Conservation (phyloP, 2,113 vertebrate species). For the Strigops habroptila region DNA sequence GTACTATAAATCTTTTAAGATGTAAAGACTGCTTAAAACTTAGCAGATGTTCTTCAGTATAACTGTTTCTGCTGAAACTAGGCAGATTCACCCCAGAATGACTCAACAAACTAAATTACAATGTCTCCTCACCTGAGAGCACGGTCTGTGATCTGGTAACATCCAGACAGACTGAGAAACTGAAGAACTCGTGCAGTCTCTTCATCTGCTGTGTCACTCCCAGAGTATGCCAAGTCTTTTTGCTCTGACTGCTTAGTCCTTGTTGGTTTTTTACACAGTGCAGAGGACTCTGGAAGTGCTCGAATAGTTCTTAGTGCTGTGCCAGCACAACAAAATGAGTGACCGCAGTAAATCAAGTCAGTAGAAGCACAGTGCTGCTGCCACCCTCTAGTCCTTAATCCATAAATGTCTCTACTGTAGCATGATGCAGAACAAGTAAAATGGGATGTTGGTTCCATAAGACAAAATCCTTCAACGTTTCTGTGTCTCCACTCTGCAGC, state of each 20-base stretch:
- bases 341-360: conserved; percentile 83
- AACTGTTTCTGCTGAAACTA: not conserved
- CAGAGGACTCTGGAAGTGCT: conserved; percentile 74
- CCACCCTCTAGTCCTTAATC: conserved; percentile 86
- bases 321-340: conserved; percentile 87
- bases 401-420: conserved; percentile 80
- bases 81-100: not conserved
- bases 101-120: not conserved
- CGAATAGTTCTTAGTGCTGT: conserved; percentile 84
- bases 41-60: not conserved
- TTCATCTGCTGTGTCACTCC: conserved; percentile 75
- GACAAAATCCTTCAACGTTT: conserved; percentile 70
- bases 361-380: conserved; percentile 80
- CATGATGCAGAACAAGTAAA: conserved; percentile 73
- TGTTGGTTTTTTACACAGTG: conserved; percentile 69
- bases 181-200: conserved; percentile 81
- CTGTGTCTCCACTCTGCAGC: conserved; percentile 87
- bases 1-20: not conserved
- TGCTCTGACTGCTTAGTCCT: conserved; percentile 83
- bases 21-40: not conserved
- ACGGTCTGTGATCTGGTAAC: conserved; percentile 93
- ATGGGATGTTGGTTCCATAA: conserved; percentile 73
- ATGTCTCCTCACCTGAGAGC: conserved; percentile 85
- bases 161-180: conserved; percentile 97
- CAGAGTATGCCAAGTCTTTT: conserved; percentile 71